Percentiles rank a stretch among this genome's conserved stretches.
phyloP scores from a whole-genome alignment of 2,888 invertebrate species.

The Tetheella fluctuosa region DNA sequence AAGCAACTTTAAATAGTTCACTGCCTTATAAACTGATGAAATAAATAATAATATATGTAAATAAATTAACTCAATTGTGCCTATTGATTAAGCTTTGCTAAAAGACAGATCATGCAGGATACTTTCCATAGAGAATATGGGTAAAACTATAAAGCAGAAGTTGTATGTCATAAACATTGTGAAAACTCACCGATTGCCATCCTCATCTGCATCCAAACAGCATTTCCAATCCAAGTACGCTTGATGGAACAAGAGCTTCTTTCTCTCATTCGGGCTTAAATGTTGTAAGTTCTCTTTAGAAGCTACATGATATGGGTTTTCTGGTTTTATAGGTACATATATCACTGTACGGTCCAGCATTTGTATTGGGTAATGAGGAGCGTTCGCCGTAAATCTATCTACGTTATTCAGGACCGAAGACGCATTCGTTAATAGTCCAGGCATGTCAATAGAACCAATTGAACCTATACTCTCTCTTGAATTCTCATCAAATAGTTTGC shows the following conservation, averaged over 20 bases:
- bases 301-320: slow-evolving; percentile 57
- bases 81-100: too few species aligned
- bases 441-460: slow-evolving; percentile 27
- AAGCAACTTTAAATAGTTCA: too few species aligned
- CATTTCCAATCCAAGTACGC: slow-evolving; percentile 55
- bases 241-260: slow-evolving; percentile 56
- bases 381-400: slow-evolving; percentile 23
- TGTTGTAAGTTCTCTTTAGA: slow-evolving; percentile 43
- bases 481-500: slow-evolving; percentile 46
- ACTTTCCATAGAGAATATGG: too few species aligned
- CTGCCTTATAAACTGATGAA: too few species aligned
- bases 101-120: too few species aligned
- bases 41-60: too few species aligned
- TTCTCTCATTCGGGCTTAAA: slow-evolving; percentile 30
- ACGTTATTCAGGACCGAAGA: slow-evolving; percentile 15
- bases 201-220: slow-evolving; percentile 55
- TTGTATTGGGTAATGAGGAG: slow-evolving; percentile 26
- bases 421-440: slow-evolving; percentile 4
- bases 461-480: slow-evolving; percentile 56
- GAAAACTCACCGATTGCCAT: slow-evolving; percentile 38
- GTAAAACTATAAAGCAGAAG: too few species aligned
- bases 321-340: slow-evolving; percentile 40
- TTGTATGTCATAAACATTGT: too few species aligned
- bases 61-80: too few species aligned
- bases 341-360: slow-evolving; percentile 29